A percentile compares a stretch with the other conserved stretches of the same genome.
Evolutionary conservation across 35 echinoderm and acorn worm genomes (phyloP).

Genomic region (Apostichopus parvimensis): DNA sequence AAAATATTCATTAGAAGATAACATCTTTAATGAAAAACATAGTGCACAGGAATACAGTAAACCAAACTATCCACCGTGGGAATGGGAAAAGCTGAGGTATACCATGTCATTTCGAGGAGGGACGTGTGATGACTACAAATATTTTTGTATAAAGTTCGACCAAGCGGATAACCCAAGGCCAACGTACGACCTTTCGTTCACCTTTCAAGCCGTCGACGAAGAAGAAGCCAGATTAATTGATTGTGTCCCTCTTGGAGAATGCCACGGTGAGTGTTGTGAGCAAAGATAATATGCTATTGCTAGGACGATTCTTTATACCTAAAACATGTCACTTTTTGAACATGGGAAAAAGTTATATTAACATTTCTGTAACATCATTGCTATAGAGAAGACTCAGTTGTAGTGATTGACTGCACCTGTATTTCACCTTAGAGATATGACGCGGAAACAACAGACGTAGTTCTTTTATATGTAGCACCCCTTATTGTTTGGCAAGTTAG

Average conservation of each 20-base stretch:
- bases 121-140: conserved; percentile 46
- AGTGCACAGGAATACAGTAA: not conserved
- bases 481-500: no score
- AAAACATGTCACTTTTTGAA: no score
- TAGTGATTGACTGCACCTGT: no score
- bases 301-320: no score
- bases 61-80: conserved; percentile 28
- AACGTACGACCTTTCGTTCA: conserved; percentile 21
- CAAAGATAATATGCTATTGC: no score
- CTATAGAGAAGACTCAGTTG: no score
- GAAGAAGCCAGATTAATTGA: not conserved
- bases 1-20: conserved; percentile 22
- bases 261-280: conserved; percentile 10
- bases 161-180: conserved; percentile 24
- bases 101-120: conserved; percentile 28
- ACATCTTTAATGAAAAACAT: conserved; percentile 15
- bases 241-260: conserved; percentile 52
- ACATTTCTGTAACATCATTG: no score
- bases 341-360: no score
- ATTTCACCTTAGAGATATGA: no score
- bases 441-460: no score
- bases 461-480: no score
- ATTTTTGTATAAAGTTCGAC: conserved; percentile 29
- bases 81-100: conserved; percentile 19
- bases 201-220: conserved; percentile 16